A percentile compares a stretch with the other conserved stretches of the same genome.
phyloP scores from a whole-genome alignment of 2,888 invertebrate species.

The Rhagonycha lutea region DNA sequence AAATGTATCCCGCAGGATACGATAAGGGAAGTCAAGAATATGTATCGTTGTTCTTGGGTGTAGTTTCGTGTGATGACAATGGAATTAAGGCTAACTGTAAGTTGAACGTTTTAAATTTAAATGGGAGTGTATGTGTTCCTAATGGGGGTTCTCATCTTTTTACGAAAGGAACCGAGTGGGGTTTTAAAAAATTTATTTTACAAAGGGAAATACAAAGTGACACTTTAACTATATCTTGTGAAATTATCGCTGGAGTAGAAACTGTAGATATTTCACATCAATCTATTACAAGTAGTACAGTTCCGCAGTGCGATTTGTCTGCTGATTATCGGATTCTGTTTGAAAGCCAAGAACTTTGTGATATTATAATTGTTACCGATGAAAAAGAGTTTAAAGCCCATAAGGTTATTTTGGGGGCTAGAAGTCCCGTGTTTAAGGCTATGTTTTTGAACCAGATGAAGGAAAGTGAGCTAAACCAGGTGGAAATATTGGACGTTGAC shows the following conservation, averaged over 20 bases:
- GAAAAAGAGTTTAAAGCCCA: conserved; percentile 93
- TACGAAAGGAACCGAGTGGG: conserved; percentile 99
- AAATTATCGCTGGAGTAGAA: conserved; percentile 97
- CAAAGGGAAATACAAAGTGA: conserved; percentile 98
- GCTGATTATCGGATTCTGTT: conserved; percentile 95
- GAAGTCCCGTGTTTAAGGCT: conserved; percentile 98
- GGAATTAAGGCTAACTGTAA: conserved; percentile 99
- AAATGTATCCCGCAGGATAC: conserved; percentile 99
- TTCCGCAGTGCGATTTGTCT: conserved; percentile 89
- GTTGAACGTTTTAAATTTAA: conserved; percentile 99
- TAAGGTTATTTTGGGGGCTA: conserved; percentile 95
- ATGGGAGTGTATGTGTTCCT: conserved; percentile 99
- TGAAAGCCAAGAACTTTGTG: conserved; percentile 96
- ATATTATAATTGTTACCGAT: conserved; percentile 92
- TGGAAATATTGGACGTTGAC: conserved; percentile 96
- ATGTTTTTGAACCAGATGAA: conserved; percentile 99
- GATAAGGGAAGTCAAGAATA: conserved; percentile 99
- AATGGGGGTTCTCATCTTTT: conserved; percentile 99
- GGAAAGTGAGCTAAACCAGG: conserved; percentile 94
- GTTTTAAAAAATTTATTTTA: conserved; percentile 99
- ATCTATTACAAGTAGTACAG: conserved; percentile 96
- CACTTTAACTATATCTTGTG: conserved; percentile 98
- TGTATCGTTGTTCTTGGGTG: conserved; percentile 95
- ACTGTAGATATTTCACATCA: conserved; percentile 99
- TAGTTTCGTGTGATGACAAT: conserved; percentile 99